These are phyloP conservation scores for Harpegnathos saltator DNA, from an alignment of 1,140 invertebrate species.

Conservation along the genomic window DNA sequence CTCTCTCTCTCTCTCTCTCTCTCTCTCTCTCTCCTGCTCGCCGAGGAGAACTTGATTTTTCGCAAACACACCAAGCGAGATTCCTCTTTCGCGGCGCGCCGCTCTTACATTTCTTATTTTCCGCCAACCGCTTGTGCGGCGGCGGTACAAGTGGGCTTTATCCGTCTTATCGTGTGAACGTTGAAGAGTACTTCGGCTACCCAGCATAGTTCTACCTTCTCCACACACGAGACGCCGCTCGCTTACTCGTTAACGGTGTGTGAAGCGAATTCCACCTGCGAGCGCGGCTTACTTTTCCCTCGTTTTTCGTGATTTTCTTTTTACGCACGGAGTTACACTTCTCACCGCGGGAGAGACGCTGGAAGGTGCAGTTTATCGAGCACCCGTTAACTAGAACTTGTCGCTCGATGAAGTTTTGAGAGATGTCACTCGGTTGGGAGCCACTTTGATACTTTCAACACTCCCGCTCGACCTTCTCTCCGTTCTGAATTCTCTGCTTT, in stretches of 20 bases:
- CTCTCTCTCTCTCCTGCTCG: not conserved
- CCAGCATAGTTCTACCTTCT: slow-evolving; percentile 37
- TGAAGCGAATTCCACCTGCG: slow-evolving; percentile 38
- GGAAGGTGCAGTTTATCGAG: slow-evolving; percentile 20
- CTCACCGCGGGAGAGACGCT: not conserved
- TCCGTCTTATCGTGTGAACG: slow-evolving; percentile 48
- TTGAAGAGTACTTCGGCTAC: slow-evolving; percentile 28
- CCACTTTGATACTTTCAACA: not conserved
- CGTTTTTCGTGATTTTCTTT: slow-evolving; percentile 41
- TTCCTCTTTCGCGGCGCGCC: slow-evolving; percentile 1
- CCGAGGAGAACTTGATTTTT: slow-evolving; percentile 4
- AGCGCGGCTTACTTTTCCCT: slow-evolving; percentile 30
- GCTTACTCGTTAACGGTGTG: slow-evolving; percentile 32
- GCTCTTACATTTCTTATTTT: slow-evolving; percentile 22
- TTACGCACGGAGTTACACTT: slow-evolving; percentile 19
- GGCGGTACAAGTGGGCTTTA: slow-evolving; percentile 5
- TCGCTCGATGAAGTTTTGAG: slow-evolving; percentile 29
- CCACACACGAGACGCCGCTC: not conserved
- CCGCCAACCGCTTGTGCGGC: slow-evolving; percentile 7
- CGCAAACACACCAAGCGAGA: not conserved
- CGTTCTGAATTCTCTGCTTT: slow-evolving; percentile 23
- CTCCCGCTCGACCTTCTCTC: not conserved
- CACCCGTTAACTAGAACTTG: slow-evolving; percentile 12
- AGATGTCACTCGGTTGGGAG: not conserved
- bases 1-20: not conserved